A percentile compares a stretch with the other conserved stretches of the same genome.
Evolutionary conservation across 2,888 invertebrate species (phyloP).

Genomic region (Thymelicus lineola): DNA sequence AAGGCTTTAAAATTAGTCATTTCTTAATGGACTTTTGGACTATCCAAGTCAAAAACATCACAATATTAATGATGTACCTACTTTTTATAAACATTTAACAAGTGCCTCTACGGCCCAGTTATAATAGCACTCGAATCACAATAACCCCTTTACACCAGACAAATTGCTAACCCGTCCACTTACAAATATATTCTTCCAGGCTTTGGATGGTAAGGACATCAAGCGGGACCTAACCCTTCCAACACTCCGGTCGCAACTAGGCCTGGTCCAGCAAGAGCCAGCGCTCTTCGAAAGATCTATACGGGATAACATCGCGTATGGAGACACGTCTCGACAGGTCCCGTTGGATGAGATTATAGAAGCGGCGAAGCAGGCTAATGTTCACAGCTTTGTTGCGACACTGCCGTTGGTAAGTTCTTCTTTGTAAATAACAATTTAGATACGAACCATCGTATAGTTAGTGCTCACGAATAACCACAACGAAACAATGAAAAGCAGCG

Average conservation of each 20-base stretch:
- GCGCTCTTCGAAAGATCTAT: slow-evolving; percentile 92
- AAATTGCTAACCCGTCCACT: too few relatives aligned
- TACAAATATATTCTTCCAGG: slow-evolving; percentile 50
- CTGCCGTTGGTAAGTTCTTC: slow-evolving; percentile 85
- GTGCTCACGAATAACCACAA: too few relatives aligned
- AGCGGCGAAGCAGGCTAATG: slow-evolving; percentile 90
- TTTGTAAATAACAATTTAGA: not conserved
- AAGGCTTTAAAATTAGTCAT: too few relatives aligned
- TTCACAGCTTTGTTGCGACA: slow-evolving; percentile 89
- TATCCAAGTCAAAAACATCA: too few relatives aligned
- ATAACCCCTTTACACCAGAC: too few relatives aligned
- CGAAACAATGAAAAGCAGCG: too few relatives aligned
- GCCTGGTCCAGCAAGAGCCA: slow-evolving; percentile 94
- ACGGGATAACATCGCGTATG: slow-evolving; percentile 94
- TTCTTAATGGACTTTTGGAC: too few relatives aligned
- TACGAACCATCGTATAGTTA: too few relatives aligned
- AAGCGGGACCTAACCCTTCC: slow-evolving; percentile 85
- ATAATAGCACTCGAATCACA: too few relatives aligned
- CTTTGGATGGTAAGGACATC: slow-evolving; percentile 84
- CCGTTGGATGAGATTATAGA: slow-evolving; percentile 88
- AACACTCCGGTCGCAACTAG: slow-evolving; percentile 89
- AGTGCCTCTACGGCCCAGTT: too few relatives aligned
- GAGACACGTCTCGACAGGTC: slow-evolving; percentile 85
- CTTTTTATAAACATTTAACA: too few relatives aligned
- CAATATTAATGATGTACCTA: too few relatives aligned